Percentiles rank a stretch among this genome's conserved stretches.
Evolutionary conservation across 2,888 invertebrate species (phyloP).

Genomic region (Aspidiotus destructor): DNA sequence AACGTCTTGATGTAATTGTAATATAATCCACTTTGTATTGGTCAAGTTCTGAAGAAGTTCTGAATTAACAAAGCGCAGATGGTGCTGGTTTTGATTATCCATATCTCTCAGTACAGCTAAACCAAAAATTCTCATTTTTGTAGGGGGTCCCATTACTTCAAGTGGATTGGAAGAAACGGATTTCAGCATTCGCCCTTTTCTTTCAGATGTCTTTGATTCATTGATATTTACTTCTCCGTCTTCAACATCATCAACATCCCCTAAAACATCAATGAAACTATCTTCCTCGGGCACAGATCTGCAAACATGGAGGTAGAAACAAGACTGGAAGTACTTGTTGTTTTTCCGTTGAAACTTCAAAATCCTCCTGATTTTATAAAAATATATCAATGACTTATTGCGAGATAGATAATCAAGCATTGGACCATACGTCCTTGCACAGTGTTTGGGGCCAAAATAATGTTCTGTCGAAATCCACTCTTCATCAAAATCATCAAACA

Average conservation of each 20-base stretch:
- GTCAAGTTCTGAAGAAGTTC: neutral
- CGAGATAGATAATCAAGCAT: conserved; percentile 17
- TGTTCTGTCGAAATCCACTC: neutral
- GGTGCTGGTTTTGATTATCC: neutral
- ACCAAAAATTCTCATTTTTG: neutral
- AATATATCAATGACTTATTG: conserved; percentile 15
- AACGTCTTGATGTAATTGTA: neutral
- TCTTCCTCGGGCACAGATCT: neutral
- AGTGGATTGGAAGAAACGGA: neutral
- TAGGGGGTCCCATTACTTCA: neutral
- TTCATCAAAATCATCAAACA: neutral
- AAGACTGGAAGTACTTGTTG: conserved; percentile 9
- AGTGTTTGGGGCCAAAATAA: conserved; percentile 6
- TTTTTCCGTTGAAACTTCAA: conserved; percentile 20
- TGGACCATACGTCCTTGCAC: conserved; percentile 16
- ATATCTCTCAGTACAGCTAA: neutral
- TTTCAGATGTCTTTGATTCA: neutral
- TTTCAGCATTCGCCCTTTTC: neutral
- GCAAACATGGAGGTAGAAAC: neutral
- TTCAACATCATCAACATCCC: neutral
- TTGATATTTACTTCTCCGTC: neutral
- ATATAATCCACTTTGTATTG: neutral
- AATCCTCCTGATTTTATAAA: conserved; percentile 12
- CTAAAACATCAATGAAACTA: neutral
- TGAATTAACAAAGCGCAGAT: neutral